Evolutionary conservation across 2,888 invertebrate species (phyloP).

Genomic region (Drosophila birchii): DNA sequence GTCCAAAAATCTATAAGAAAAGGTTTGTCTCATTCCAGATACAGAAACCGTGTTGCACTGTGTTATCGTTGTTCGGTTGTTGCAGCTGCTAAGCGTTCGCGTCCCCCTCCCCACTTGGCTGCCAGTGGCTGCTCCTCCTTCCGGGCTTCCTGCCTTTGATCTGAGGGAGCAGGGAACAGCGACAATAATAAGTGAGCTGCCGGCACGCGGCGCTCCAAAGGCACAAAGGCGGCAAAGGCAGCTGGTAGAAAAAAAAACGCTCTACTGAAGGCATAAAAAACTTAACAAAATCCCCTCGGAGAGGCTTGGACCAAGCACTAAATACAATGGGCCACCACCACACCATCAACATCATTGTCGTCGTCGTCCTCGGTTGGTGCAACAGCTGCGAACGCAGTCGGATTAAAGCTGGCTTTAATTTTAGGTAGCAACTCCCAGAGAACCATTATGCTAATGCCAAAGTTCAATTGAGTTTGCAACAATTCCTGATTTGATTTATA

Average conservation of each 20-base stretch:
- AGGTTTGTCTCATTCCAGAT: too few species aligned
- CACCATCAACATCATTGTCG: not conserved
- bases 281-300: conserved; percentile 46
- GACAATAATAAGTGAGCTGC: conserved; percentile 59
- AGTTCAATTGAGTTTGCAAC: conserved; percentile 35
- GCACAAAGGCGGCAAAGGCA: conserved; percentile 63
- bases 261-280: conserved; percentile 28
- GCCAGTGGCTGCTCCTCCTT: conserved; percentile 3
- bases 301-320: conserved; percentile 64
- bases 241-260: conserved; percentile 9
- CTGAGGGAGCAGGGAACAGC: conserved; percentile 48
- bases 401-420: conserved; percentile 33
- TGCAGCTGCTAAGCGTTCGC: conserved; percentile 48
- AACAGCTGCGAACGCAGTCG: conserved; percentile 37
- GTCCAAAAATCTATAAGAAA: too few species aligned
- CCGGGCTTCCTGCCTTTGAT: conserved; percentile 63
- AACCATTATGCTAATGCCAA: conserved; percentile 24
- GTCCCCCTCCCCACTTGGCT: not conserved
- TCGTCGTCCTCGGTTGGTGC: conserved; percentile 34
- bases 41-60: too few species aligned
- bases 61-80: conserved; percentile 40
- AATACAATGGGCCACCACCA: conserved; percentile 63
- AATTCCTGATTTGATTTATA: conserved; percentile 46
- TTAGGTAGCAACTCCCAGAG: not conserved
- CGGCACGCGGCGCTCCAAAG: conserved; percentile 57